These are phyloP conservation scores for Steinernema khuongi DNA, from an alignment of 1,140 invertebrate genomes.

Conservation along the genomic window DNA sequence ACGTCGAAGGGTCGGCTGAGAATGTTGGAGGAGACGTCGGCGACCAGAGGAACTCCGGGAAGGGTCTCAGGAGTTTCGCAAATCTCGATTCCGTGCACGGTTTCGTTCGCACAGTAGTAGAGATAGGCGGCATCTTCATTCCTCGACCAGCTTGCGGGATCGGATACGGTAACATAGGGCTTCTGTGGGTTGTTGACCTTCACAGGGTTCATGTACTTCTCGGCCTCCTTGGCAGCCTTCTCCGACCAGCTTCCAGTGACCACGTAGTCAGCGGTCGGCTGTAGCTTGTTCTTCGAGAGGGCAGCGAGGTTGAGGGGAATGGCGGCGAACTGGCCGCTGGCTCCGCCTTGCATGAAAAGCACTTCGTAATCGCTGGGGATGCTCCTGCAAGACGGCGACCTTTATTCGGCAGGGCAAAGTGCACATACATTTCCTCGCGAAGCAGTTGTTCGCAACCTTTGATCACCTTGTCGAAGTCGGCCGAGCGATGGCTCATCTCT, in stretches of 20 bases:
- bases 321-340: conserved; percentile 84
- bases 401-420: neutral
- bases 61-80: conserved; percentile 70
- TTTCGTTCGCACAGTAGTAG: conserved; percentile 96
- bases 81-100: conserved; percentile 91
- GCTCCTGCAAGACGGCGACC: conserved; percentile 65
- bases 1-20: conserved; percentile 80
- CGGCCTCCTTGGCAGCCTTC: conserved; percentile 88
- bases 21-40: conserved; percentile 96
- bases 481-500: conserved; percentile 86
- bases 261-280: conserved; percentile 62
- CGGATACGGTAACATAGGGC: conserved; percentile 60
- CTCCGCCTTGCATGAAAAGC: conserved; percentile 88
- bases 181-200: conserved; percentile 65
- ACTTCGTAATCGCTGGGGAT: conserved; percentile 88
- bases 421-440: conserved; percentile 70
- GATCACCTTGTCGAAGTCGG: conserved; percentile 77
- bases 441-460: conserved; percentile 72
- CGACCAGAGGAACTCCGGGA: conserved; percentile 78
- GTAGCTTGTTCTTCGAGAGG: neutral
- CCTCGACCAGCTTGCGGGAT: conserved; percentile 69
- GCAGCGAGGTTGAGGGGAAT: conserved; percentile 79
- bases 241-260: conserved; percentile 79
- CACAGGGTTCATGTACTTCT: conserved; percentile 86
- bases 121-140: conserved; percentile 86